Conservation (phyloP, 2,113 vertebrate species). For the Vidua chalybeata region DNA sequence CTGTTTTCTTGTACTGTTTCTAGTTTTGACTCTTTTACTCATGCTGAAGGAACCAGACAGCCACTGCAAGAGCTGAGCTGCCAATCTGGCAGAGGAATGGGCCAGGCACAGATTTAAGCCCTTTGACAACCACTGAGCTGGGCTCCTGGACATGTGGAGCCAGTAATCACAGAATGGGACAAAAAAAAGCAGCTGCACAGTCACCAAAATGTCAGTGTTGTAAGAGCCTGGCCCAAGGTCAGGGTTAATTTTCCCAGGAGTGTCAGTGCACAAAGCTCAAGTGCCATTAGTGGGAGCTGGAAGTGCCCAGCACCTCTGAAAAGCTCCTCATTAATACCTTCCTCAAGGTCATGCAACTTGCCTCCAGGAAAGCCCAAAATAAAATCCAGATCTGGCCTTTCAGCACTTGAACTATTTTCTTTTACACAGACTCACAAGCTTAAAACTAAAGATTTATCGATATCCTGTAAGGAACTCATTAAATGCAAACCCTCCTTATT, state of each 20-base stretch:
- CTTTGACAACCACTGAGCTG: not conserved
- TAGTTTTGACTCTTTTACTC: not conserved
- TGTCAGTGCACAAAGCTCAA: not conserved
- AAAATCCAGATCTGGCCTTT: not conserved
- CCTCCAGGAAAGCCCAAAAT: not conserved
- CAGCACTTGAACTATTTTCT: not conserved
- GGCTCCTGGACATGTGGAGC: not conserved
- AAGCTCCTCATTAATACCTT: not conserved
- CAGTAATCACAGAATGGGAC: not conserved
- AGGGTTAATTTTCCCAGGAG: not conserved
- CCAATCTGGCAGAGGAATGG: not conserved
- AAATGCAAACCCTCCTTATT: not conserved
- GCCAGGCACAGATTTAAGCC: not conserved
- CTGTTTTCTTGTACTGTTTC: not conserved
- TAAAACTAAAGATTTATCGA: not conserved
- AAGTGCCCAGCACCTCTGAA: constrained; percentile 12
- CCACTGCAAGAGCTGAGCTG: not conserved
- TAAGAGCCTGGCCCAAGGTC: not conserved
- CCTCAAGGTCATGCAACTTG: constrained; percentile 32
- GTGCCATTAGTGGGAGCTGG: not conserved
- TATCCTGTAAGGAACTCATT: not conserved
- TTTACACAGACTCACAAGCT: not conserved
- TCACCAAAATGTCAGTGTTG: constrained; percentile 33
- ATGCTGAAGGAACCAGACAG: not conserved
- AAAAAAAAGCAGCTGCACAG: constrained; percentile 15